Evolutionary conservation across 2,797 vertebrate genomes (phyloP).

Genomic region (Amniataba percoides): DNA sequence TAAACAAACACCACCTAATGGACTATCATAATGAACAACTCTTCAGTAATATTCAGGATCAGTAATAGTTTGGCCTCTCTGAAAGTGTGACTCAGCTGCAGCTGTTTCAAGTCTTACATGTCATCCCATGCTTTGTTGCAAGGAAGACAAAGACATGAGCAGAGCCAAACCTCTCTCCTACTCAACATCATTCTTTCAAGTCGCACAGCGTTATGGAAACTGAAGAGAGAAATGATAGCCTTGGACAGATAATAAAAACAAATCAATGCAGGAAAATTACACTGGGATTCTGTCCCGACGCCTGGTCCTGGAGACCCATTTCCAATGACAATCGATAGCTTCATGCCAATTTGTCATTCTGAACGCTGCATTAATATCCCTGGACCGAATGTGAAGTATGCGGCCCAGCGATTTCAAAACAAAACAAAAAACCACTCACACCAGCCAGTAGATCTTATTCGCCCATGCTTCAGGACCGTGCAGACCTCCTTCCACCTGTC

Average conservation of each 20-base stretch:
- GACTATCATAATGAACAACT: background rate
- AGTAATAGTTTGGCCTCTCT: background rate
- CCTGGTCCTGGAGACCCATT: constrained; percentile 8
- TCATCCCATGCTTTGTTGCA: constrained; percentile 15
- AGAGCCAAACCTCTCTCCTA: constrained; percentile 17
- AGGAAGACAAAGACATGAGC: constrained; percentile 3
- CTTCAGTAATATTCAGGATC: background rate
- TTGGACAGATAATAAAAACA: constrained; percentile 47
- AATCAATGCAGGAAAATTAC: constrained; percentile 55
- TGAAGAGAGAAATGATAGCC: constrained; percentile 76
- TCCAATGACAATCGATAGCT: constrained; percentile 36
- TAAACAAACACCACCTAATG: background rate
- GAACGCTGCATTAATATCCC: constrained; percentile 7
- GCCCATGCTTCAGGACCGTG: background rate
- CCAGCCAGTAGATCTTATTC: constrained; percentile 20
- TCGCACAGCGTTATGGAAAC: constrained; percentile 17
- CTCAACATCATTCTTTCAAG: background rate
- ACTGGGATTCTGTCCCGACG: constrained; percentile 16
- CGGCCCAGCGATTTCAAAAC: constrained; percentile 2
- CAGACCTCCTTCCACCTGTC: constrained; percentile 31
- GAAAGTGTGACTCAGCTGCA: background rate
- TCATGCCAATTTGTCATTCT: constrained; percentile 22
- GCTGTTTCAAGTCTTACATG: constrained; percentile 1
- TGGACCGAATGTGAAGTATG: constrained; percentile 22
- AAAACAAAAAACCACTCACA: background rate